Evolutionary conservation across 2,888 invertebrate genomes (phyloP), one percentile per base, ranked within the genome.

Genomic region (Parasteatoda lunata): DNA sequence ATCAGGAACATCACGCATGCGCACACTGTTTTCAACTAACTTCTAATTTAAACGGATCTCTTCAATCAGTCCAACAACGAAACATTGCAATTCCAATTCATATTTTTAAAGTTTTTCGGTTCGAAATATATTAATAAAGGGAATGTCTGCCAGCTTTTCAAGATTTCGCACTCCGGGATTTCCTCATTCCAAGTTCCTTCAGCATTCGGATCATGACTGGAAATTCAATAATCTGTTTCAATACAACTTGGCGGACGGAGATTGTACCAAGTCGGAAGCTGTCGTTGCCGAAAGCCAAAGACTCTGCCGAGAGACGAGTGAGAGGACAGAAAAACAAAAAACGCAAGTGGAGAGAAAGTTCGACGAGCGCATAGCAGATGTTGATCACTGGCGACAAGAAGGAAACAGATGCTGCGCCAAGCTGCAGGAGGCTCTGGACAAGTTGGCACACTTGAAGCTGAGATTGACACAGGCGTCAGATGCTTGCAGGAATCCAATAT

Each of bases 311-410:
- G 86, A 77, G 48, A 86, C 86, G 0, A 54, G 68, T 3, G 77
- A 86, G 13, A 52, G 72, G n/a, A 86, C 77, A 3, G 77, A 81
- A 9, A 81, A 81, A 45, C 47, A 54, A 45, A 86, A 81, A 15
- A 64, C 54, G 4, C 81, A 77, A 13, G 86, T 86, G n/a, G 86
- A 86, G 30, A 71, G 86, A 45, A 81, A 81, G 47, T 86, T 80
- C 45, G 86, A 86, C 54, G 77, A 81, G 48, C 64, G 86, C n/a
- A 86, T 86, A n/a, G 70, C 77, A 6, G 86, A 86, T 47, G 86
- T 86, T 64, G 69, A 86, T 51, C 49, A 81, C 15, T 86, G 86
- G 86, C 70, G 81, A 30, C 65, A 72, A 30, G 86, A 86, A 54
- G 72, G 77, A 6, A 81, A 86, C 52, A 77, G 68, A 15, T 54